Percentiles rank a stretch among this genome's conserved stretches.
These are phyloP conservation scores for Blastomussa wellsi DNA, from an alignment of 92 coral and sea anemone species.

Conservation along the genomic window DNA sequence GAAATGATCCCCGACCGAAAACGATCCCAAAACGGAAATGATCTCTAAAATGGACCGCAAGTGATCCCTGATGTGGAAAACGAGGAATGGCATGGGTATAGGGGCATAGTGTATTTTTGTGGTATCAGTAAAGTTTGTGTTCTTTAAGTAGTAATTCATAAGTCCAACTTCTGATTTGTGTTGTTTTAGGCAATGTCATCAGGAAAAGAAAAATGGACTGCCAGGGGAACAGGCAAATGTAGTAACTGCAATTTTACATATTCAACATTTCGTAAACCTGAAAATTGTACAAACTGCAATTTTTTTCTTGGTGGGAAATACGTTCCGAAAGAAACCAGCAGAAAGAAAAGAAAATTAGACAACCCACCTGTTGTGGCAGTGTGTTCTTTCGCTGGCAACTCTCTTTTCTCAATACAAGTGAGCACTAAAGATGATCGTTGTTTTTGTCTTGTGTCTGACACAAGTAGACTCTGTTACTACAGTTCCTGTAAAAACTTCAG, in stretches of 20 bases:
- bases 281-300: not conserved
- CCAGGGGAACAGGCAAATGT: slow-evolving; percentile 2
- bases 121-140: no score
- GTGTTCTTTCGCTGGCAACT: slow-evolving; percentile 1
- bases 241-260: not conserved
- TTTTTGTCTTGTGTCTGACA: slow-evolving; percentile 20
- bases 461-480: slow-evolving; percentile 19
- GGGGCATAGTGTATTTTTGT: no score
- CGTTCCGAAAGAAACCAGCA: not conserved
- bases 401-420: not conserved
- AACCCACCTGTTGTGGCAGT: not conserved
- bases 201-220: slow-evolving; percentile 14
- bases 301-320: slow-evolving; percentile 18
- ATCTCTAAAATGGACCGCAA: no score
- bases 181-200: slow-evolving; percentile 6
- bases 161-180: no score
- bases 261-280: not conserved
- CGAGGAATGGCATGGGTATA: no score
- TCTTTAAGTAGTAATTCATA: no score
- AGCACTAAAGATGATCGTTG: not conserved
- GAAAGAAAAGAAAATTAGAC: not conserved
- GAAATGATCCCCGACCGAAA: no score
- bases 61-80: no score
- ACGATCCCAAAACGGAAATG: no score
- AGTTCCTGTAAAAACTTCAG: not conserved